A percentile compares a stretch with the other conserved stretches of the same genome.
These are phyloP conservation scores for Empis livida DNA, from an alignment of 2,888 invertebrate genomes.

Conservation along the genomic window DNA sequence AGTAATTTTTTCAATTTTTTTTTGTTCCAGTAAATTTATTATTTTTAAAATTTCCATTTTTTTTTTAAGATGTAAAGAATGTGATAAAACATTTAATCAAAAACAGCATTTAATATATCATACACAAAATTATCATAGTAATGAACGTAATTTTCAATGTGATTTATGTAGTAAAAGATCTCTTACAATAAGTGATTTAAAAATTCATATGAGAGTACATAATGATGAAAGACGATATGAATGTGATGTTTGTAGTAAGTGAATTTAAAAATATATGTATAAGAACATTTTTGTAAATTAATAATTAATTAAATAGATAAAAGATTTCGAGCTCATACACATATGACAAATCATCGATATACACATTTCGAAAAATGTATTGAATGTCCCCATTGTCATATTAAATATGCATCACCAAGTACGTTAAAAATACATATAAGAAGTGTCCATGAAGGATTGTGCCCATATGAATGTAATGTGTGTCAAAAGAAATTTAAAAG, in stretches of 20 bases:
- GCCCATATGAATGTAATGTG: slow-evolving; percentile 18
- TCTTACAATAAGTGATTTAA: slow-evolving; percentile 19
- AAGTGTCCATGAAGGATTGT: slow-evolving; percentile 18
- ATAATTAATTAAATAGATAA: slow-evolving; percentile 15
- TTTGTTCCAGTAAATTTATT: background rate
- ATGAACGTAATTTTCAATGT: slow-evolving; percentile 22
- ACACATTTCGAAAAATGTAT: slow-evolving; percentile 20
- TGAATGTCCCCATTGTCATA: slow-evolving; percentile 19
- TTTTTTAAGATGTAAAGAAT: slow-evolving; percentile 16
- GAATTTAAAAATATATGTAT: background rate
- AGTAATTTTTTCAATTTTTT: slow-evolving; percentile 10
- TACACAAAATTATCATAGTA: slow-evolving; percentile 19
- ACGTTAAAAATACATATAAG: slow-evolving; percentile 20
- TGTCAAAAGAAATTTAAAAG: slow-evolving; percentile 22
- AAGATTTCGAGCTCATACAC: slow-evolving; percentile 19
- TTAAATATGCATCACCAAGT: slow-evolving; percentile 21
- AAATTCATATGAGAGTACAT: slow-evolving; percentile 19
- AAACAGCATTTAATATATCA: slow-evolving; percentile 21
- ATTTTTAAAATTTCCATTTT: slow-evolving; percentile 1
- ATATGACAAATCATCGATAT: slow-evolving; percentile 22
- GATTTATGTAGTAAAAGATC: slow-evolving; percentile 20
- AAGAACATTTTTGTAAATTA: background rate
- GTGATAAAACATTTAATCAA: slow-evolving; percentile 20
- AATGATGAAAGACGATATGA: slow-evolving; percentile 20
- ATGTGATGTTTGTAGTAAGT: slow-evolving; percentile 22